These are phyloP conservation scores for Musca domestica DNA, from an alignment of 1,140 invertebrate genomes.

Conservation along the genomic window DNA sequence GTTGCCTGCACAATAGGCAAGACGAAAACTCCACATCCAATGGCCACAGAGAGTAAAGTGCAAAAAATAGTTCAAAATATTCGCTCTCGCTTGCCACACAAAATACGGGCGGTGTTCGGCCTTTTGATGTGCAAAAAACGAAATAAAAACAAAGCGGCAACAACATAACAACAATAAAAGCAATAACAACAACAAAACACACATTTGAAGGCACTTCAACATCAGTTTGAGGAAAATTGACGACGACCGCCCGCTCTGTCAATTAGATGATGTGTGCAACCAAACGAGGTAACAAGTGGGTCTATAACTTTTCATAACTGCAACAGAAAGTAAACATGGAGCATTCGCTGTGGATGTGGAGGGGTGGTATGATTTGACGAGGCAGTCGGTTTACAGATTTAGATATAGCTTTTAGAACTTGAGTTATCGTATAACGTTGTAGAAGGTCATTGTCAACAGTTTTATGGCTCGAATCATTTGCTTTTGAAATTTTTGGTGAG, in stretches of 20 bases:
- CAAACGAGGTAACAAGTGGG: constrained; percentile 22
- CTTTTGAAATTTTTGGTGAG: too few relatives aligned
- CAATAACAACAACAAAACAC: constrained; percentile 1
- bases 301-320: constrained; percentile 20
- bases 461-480: too few relatives aligned
- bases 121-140: constrained; percentile 12
- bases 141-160: not conserved
- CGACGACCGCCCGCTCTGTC: constrained; percentile 20
- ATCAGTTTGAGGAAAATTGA: constrained; percentile 19
- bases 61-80: constrained; percentile 17
- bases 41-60: constrained; percentile 9
- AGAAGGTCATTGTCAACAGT: too few relatives aligned
- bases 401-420: too few relatives aligned
- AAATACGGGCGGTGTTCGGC: constrained; percentile 10
- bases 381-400: too few relatives aligned
- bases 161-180: not conserved
- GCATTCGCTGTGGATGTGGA: not conserved
- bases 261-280: constrained; percentile 22
- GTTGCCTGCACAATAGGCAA: not conserved
- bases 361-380: not conserved
- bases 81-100: not conserved
- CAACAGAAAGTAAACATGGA: constrained; percentile 1
- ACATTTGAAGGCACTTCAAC: constrained; percentile 18
- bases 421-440: too few relatives aligned
- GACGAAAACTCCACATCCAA: not conserved